Evolutionary conservation across 2,888 invertebrate genomes (phyloP), one percentile per base, ranked within the genome.

Genomic region (Tineola bisselliella): DNA sequence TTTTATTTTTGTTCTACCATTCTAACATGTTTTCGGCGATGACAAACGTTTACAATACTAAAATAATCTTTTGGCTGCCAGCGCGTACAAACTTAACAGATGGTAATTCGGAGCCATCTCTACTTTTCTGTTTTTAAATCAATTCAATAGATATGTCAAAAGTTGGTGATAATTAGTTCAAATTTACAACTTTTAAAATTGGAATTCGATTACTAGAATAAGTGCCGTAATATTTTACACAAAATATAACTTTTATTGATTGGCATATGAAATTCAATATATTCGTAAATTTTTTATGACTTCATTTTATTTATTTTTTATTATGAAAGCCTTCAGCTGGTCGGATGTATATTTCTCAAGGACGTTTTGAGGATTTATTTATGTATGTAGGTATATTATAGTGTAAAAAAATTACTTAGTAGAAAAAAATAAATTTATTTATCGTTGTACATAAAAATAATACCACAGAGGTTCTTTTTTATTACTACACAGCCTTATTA

Each of bases 401-500:
- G 8, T 5, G 8, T 19, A 19, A 52, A 52, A 17, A 1, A 18
- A 44, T 5, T 30, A 6, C 2, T 6, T 30, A 19, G 15, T 19
- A 56, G 25, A 56, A 19, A 56, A 56, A 19, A 18, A 56, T 19
- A 8, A 17, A 30, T 56, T n/a, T 56, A 56, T 56, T 30, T 56
- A 56, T 56, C 10, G 15, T 15, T 30, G 6, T 56, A 52, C 3
- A 56, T 11, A 56, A 19, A 56, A 56, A 30, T 30, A 56, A 52
- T 12, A 52, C 2, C 52, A 52, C 52, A 19, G 17, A 38, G 10
- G 15, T 48, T 43, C 13, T 43, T 43, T 5, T 3, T 25, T 38
- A 38, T 10, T 8, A 48, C 10, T n/a, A 52, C 62, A 62, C 63
- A 64, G 61, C 58, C 33, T 43, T 63, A 62, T 38, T 63, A 56